Conservation (phyloP, 37 sponge, comb jelly and placozoan species). For the Cladorhizidae sp. region DNA sequence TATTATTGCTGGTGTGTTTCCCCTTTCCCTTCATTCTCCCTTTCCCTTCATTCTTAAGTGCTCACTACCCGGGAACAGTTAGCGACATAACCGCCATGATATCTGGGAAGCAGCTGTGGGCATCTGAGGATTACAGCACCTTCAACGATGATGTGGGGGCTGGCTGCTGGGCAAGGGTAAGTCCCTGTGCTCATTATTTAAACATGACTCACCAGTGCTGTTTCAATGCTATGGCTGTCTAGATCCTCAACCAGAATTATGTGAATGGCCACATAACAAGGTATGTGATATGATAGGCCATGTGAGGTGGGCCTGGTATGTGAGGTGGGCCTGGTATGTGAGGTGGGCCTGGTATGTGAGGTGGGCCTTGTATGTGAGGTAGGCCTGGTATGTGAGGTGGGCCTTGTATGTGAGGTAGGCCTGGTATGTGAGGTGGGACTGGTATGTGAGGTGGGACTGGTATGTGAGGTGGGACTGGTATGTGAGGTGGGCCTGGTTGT, state of each 20-base stretch:
- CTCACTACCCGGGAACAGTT: conserved; percentile 83
- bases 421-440: too few species aligned
- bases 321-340: too few species aligned
- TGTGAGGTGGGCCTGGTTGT: too few species aligned
- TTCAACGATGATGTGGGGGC: conserved; percentile 74
- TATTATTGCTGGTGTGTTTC: too few species aligned
- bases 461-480: too few species aligned
- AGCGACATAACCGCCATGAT: conserved; percentile 45
- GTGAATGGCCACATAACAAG: conserved; percentile 84
- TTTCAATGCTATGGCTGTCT: neutral
- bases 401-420: too few species aligned
- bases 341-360: too few species aligned
- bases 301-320: too few species aligned
- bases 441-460: too few species aligned
- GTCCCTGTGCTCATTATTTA: neutral
- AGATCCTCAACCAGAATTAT: conserved; percentile 81
- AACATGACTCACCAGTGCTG: neutral
- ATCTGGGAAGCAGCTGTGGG: conserved; percentile 80
- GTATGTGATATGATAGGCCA: conserved; percentile 4
- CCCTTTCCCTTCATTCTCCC: too few species aligned
- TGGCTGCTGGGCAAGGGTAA: conserved; percentile 87
- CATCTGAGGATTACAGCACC: conserved; percentile 87
- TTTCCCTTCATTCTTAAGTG: conserved; percentile 28
- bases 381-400: too few species aligned
- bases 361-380: too few species aligned